Evolutionary conservation across 2,113 vertebrate species (phyloP).

Genomic region (Jacana jacana): DNA sequence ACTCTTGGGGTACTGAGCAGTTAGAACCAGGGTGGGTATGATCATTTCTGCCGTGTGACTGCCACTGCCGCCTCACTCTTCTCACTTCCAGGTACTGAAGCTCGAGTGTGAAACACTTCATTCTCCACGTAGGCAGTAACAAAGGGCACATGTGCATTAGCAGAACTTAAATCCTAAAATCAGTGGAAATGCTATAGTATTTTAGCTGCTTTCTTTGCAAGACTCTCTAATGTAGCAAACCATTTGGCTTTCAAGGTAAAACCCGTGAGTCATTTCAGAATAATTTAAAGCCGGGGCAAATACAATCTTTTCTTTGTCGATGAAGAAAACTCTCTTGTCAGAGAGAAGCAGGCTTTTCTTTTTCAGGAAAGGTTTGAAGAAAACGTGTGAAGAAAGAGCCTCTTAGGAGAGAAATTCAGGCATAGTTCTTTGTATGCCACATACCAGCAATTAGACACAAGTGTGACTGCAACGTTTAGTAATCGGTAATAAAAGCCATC

Average conservation of each 20-base stretch:
- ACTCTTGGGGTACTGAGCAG: background rate
- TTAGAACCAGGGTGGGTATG: background rate
- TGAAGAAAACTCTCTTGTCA: background rate
- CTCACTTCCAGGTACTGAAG: background rate
- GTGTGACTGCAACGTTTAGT: background rate
- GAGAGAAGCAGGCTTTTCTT: background rate
- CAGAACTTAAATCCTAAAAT: background rate
- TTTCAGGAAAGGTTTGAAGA: background rate
- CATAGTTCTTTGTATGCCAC: background rate
- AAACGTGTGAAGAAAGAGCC: background rate
- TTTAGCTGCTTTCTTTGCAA: background rate
- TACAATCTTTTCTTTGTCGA: background rate
- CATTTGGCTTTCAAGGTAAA: background rate
- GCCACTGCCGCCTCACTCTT: background rate
- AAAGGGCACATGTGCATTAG: background rate
- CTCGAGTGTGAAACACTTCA: background rate
- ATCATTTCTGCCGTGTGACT: background rate
- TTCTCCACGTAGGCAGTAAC: background rate
- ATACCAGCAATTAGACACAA: background rate
- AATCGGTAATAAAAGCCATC: background rate
- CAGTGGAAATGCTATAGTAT: background rate
- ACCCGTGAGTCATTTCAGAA: background rate
- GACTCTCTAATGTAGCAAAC: background rate
- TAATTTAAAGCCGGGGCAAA: background rate
- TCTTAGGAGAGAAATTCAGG: background rate